Percentiles rank a stretch among this genome's conserved stretches.
These are phyloP conservation scores for Dascillus cervinus DNA, from an alignment of 2,888 invertebrate species.

Conservation along the genomic window DNA sequence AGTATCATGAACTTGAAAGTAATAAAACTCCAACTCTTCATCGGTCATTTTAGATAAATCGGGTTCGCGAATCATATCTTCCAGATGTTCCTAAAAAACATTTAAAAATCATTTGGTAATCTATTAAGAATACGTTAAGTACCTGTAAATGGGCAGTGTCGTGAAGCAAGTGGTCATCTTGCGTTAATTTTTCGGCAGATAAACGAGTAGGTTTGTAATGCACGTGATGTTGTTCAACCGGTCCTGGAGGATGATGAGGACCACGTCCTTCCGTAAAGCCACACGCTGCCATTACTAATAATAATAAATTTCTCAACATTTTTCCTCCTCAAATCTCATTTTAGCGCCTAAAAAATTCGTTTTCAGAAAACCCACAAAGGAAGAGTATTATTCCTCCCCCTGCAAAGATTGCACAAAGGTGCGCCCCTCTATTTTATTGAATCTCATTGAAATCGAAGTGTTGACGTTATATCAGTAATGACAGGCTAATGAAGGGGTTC, in stretches of 20 bases:
- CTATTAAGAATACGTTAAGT: conserved; percentile 8
- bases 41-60: conserved; percentile 66
- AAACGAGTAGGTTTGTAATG: conserved; percentile 55
- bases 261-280: conserved; percentile 39
- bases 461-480: conserved; percentile 36
- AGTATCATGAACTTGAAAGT: conserved; percentile 81
- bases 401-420: conserved; percentile 12
- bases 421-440: conserved; percentile 29
- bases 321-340: too few species aligned
- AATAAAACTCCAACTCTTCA: conserved; percentile 79
- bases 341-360: too few species aligned
- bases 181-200: conserved; percentile 53
- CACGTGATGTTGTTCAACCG: conserved; percentile 41
- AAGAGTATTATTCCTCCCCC: background rate
- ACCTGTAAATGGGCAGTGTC: conserved; percentile 58
- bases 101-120: background rate
- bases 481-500: conserved; percentile 39
- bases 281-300: too few species aligned
- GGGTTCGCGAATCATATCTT: conserved; percentile 41
- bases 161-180: conserved; percentile 64
- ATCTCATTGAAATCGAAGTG: conserved; percentile 38
- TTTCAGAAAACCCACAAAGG: background rate
- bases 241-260: conserved; percentile 58
- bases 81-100: conserved; percentile 38
- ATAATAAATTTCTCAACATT: too few species aligned